These are phyloP conservation scores for Narcine bancroftii DNA, from an alignment of 2,113 vertebrate genomes.

Conservation along the genomic window DNA sequence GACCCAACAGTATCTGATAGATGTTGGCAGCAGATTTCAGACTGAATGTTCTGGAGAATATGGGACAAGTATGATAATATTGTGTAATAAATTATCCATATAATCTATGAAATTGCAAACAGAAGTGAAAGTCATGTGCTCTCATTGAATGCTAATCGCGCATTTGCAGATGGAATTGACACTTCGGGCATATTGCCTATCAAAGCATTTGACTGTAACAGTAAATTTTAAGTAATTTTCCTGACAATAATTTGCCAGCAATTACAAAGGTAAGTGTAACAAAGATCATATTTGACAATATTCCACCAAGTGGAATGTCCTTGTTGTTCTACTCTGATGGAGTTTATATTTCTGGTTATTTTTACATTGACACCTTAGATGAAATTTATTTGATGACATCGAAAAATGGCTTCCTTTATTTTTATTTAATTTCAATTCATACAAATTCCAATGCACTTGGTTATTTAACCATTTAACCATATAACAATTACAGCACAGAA, in stretches of 20 bases:
- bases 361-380: background rate
- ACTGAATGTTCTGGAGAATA: background rate
- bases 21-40: background rate
- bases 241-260: background rate
- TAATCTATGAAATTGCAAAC: background rate
- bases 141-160: background rate
- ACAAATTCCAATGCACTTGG: background rate
- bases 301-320: background rate
- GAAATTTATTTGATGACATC: background rate
- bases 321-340: background rate
- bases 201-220: constrained; percentile 2
- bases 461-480: too few relatives aligned
- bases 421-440: background rate
- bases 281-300: background rate
- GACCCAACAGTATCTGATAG: too few relatives aligned
- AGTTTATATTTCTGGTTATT: background rate
- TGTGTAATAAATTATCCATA: background rate
- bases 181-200: background rate
- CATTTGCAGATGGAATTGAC: background rate
- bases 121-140: background rate
- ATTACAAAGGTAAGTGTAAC: background rate
- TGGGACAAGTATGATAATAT: too few relatives aligned
- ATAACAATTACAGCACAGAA: too few relatives aligned
- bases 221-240: background rate
- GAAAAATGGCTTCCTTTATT: background rate